phyloP scores from a whole-genome alignment of 1,140 invertebrate genomes.

The Sarcophaga bullata region DNA sequence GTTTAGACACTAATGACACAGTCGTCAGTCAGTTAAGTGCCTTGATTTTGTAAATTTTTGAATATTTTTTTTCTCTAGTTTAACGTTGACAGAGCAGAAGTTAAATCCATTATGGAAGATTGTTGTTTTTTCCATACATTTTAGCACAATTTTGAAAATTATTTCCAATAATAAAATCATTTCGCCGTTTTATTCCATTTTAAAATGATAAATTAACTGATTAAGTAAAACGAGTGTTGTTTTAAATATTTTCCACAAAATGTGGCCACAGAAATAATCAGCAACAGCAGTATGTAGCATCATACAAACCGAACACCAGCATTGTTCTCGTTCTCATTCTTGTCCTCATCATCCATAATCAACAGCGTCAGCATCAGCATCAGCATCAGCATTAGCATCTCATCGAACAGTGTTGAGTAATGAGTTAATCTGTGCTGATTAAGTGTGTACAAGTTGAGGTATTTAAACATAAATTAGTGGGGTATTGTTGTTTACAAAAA shows the following conservation, averaged over 20 bases:
- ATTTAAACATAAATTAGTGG: constrained; percentile 41
- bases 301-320: not conserved
- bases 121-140: too few species aligned
- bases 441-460: constrained; percentile 31
- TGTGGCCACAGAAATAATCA: constrained; percentile 8
- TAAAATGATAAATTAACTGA: not conserved
- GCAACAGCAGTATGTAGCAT: not conserved
- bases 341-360: not conserved
- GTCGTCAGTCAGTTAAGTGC: constrained; percentile 38
- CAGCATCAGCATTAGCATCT: not conserved
- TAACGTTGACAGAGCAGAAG: too few species aligned
- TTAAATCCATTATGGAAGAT: too few species aligned
- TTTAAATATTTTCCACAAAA: not conserved
- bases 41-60: constrained; percentile 27
- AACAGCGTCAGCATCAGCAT: not conserved
- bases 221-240: not conserved
- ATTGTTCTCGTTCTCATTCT: not conserved
- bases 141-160: too few species aligned
- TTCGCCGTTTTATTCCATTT: not conserved
- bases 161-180: too few species aligned
- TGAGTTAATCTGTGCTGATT: constrained; percentile 40
- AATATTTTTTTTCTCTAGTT: not conserved
- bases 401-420: constrained; percentile 36
- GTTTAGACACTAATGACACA: constrained; percentile 30
- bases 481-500: constrained; percentile 25